Evolutionary conservation across 37 sponge, comb jelly and placozoan genomes (phyloP), one percentile per base, ranked within the genome.

Genomic region (Hexactinellida sp.): DNA sequence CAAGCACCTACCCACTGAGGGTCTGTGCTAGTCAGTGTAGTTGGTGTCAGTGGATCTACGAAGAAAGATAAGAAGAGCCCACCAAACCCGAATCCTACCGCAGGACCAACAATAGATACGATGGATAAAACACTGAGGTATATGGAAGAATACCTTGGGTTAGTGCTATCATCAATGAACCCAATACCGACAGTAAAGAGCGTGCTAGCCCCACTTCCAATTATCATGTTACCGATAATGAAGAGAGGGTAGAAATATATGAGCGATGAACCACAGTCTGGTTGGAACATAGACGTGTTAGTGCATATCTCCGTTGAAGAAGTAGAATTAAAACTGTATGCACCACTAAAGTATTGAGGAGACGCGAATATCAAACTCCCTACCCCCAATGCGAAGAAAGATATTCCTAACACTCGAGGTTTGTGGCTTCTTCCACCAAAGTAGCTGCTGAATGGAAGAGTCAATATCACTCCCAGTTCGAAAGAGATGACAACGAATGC

Each of bases 1-100:
- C 96, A 96, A 0, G 91, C 94, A 9, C 96, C 96, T 24, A 96
- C 92, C 87, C 88, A 96, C 0, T 88, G 89, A 10, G 91, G 89
- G 85, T 93, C 88, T 83, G 84, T 86, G 13, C 83, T 38, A 32
- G 30, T 39, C 36, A 93, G 76, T 5, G 55, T 41, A 28, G 92
- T 90, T 0, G 85, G 47, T 34, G 38, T 83, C 25, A 82, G 83
- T 0, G 93, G 94, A 37, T 90, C 91, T n/a, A 93, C 92, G 82
- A 88, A 96, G 38, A 91, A 37, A 0, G 90, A 83, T 37, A 96
- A 88, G 55, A 92, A 92, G 0, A 90, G 55, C 5, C 92, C 90
- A 0, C 96, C 96, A 34, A 96, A 86, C 5, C 84, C 90, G 83
- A 89, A 96, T 0, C 94, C 96, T 28, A 93, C 9, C 37, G 92